phyloP scores from a whole-genome alignment of 2,888 invertebrate genomes.

The Formica aserva region DNA sequence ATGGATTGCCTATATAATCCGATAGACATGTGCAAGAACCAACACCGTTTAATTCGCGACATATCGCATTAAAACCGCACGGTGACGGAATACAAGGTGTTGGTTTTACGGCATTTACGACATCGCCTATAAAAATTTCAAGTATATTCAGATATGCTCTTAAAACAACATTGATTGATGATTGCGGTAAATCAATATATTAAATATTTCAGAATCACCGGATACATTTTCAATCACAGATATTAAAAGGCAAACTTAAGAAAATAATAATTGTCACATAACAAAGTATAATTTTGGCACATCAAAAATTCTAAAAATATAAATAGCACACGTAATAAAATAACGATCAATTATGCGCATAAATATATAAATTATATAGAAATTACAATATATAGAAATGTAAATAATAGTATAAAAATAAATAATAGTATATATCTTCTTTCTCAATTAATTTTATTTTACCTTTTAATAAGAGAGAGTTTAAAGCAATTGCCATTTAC shows the following conservation, averaged over 20 bases:
- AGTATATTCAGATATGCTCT: constrained; percentile 46
- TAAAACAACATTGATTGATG: not conserved
- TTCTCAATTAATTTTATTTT: not conserved
- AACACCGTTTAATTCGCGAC: constrained; percentile 88
- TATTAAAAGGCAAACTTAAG: not conserved
- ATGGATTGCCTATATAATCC: constrained; percentile 89
- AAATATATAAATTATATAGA: not conserved
- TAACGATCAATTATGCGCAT: not conserved
- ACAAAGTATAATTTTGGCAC: not conserved
- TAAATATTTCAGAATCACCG: not conserved
- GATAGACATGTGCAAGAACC: constrained; percentile 87
- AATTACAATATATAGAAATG: not conserved
- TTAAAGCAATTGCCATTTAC: constrained; percentile 7
- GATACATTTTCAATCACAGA: not conserved
- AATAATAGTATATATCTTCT: not conserved
- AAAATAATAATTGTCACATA: not conserved
- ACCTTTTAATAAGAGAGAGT: not conserved
- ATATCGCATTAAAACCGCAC: constrained; percentile 94
- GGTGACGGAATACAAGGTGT: constrained; percentile 92
- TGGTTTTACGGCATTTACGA: constrained; percentile 43
- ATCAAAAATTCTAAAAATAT: not conserved
- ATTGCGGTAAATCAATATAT: not conserved
- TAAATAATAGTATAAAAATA: not conserved
- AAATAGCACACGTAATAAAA: not conserved
- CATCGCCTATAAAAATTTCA: constrained; percentile 43